Percentiles rank a stretch among this genome's conserved stretches.
Conservation (phyloP, 2,888 invertebrate species). For the Rhogogaster chlorosoma region DNA sequence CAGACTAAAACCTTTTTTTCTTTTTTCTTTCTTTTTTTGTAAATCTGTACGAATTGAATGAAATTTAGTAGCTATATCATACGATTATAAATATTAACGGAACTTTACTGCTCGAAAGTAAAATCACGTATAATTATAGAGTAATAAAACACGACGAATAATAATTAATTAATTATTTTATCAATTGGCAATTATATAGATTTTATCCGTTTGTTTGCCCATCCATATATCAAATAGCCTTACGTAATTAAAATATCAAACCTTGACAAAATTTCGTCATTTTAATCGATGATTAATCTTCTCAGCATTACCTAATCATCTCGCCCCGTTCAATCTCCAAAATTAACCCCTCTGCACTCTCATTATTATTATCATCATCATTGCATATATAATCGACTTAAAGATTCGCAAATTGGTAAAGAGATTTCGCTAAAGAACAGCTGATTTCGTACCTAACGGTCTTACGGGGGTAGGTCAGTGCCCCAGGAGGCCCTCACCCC, state of each 20-base stretch:
- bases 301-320: neutral
- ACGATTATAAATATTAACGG: neutral
- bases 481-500: conserved; percentile 65
- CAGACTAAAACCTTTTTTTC: no score
- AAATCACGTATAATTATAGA: neutral
- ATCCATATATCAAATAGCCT: neutral
- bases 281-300: neutral
- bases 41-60: neutral
- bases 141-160: no score
- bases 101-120: neutral
- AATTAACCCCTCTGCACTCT: conserved; percentile 14
- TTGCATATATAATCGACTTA: neutral
- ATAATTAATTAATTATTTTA: neutral
- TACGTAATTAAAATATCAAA: neutral
- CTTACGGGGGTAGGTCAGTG: conserved; percentile 75
- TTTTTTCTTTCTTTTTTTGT: no score
- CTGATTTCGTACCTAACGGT: conserved; percentile 72
- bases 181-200: neutral
- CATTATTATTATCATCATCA: no score
- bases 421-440: conserved; percentile 62
- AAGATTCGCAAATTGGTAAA: conserved; percentile 1
- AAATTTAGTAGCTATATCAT: no score
- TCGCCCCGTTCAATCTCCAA: neutral
- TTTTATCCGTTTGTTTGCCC: neutral
- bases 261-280: neutral